phyloP scores from a whole-genome alignment of 2,797 vertebrate species.

The Ceryle rudis region DNA sequence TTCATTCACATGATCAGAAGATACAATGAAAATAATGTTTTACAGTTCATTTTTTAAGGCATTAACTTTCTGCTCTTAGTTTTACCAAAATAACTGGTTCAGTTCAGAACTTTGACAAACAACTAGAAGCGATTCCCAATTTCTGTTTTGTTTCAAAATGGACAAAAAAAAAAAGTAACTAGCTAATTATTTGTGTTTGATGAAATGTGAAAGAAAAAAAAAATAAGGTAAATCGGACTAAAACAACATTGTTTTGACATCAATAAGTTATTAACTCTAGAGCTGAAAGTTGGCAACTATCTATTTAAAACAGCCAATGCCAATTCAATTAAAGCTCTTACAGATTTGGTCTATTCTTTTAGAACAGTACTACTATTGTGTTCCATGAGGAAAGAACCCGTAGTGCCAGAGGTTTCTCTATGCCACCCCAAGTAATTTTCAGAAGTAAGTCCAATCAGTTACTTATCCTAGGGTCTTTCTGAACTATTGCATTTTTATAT shows the following conservation, averaged over 20 bases:
- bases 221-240: background rate
- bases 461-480: background rate
- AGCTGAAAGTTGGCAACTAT: background rate
- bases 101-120: background rate
- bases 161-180: background rate
- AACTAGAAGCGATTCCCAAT: background rate
- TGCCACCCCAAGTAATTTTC: background rate
- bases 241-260: background rate
- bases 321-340: background rate
- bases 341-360: background rate
- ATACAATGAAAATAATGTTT: background rate
- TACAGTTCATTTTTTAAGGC: background rate
- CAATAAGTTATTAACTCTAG: background rate
- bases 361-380: background rate
- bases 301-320: background rate
- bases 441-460: background rate
- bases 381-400: background rate
- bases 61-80: background rate
- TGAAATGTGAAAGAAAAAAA: constrained; percentile 24
- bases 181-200: background rate
- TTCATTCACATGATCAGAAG: background rate
- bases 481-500: background rate
- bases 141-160: background rate
- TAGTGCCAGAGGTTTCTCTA: background rate
- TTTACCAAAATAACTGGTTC: background rate